phyloP scores from a whole-genome alignment of 2,888 invertebrate species.

The Eurytoma californica region DNA sequence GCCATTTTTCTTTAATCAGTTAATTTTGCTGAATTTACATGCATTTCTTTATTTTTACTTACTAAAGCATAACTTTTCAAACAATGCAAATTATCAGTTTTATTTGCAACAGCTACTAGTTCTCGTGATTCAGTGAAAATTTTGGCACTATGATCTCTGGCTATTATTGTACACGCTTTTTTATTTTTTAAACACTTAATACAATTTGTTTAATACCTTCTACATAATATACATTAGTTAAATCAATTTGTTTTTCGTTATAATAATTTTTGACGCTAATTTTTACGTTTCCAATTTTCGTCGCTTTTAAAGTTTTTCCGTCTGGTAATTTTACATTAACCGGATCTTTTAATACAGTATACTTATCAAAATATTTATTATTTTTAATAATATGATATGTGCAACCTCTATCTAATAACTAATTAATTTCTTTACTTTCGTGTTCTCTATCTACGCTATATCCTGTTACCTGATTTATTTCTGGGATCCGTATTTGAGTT shows the following conservation, averaged over 20 bases:
- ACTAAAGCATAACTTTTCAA: neutral
- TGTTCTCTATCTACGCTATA: neutral
- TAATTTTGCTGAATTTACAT: neutral
- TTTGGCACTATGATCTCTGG: too few species aligned
- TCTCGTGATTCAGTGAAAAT: too few species aligned
- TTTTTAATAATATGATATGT: slow-evolving; percentile 10
- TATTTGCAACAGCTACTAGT: too few species aligned
- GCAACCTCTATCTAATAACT: neutral
- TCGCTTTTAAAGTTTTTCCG: neutral
- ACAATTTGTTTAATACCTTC: neutral
- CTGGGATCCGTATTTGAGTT: neutral
- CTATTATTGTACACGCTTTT: too few species aligned
- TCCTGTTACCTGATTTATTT: neutral
- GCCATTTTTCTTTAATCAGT: slow-evolving; percentile 29
- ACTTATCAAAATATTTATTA: slow-evolving; percentile 2
- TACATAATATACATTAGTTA: neutral
- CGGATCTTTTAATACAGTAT: neutral
- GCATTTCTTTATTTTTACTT: neutral
- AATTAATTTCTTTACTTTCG: neutral
- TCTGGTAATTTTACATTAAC: slow-evolving; percentile 7
- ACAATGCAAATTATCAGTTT: neutral
- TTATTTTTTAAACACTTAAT: neutral
- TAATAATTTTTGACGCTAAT: neutral
- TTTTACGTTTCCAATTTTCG: neutral
- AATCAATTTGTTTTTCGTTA: neutral